Evolutionary conservation across 2,888 invertebrate genomes (phyloP), one percentile per base, ranked within the genome.

Genomic region (Amiota communis): DNA sequence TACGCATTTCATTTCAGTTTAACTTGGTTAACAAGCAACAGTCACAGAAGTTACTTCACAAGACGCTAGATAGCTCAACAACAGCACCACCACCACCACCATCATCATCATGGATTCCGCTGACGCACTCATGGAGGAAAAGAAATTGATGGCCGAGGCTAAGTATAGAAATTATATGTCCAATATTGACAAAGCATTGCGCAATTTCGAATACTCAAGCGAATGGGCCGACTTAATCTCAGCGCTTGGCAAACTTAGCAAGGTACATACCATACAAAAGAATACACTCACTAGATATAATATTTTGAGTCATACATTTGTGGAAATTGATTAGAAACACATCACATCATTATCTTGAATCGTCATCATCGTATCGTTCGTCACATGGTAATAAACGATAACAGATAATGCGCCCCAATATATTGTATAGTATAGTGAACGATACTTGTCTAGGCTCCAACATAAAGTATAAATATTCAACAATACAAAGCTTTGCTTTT

Each of bases 191-290:
- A 96, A 96, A 89, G 96, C 96, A 15, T 90, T 97, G 76, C 96
- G 95, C 87, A 95, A 94, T 89, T 98, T 97, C 90, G 97, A 98
- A 86, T 95, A 95, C 87, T 96, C 97, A n/a, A 95, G 95, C 82
- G 97, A 97, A 92, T 97, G 97, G 97, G 96, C 97, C 72, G 97
- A 98, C 90, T 91, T 97, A 70, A 97, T 98, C 84, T 94, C 96
- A 72, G 96, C 97, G 8, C 90, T 98, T 49, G 96, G 95, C 69
- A 97, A 97, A 90, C 91, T 97, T 51, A 96, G 96, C 89, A 97
- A 97, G 92, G 97, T 96, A 90, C 15, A 59, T 59, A 59, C n/a
- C n/a, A n/a, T n/a, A n/a, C n/a, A n/a, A n/a, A n/a, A 20, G 8
- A 53, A 12, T n/a, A 53, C 53, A 15, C 53, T 36, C 36, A 36